phyloP scores from a whole-genome alignment of 2,113 vertebrate genomes.

The Polyodon spathula region DNA sequence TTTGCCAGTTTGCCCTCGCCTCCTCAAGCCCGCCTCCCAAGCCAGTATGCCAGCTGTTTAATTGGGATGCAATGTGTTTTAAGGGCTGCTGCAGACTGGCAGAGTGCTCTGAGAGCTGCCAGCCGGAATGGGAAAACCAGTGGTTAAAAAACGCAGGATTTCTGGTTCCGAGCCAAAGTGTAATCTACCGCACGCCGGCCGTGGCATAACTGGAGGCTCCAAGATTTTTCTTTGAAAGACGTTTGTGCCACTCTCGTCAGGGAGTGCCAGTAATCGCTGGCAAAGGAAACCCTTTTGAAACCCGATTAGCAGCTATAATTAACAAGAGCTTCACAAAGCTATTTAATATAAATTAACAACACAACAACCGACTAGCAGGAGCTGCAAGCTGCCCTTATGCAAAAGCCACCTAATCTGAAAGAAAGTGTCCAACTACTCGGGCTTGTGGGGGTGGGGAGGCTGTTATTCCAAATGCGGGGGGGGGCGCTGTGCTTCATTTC shows the following conservation, averaged over 20 bases:
- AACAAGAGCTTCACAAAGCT: conserved; percentile 42
- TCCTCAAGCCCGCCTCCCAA: conserved; percentile 29
- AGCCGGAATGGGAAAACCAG: conserved; percentile 54
- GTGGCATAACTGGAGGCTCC: conserved; percentile 34
- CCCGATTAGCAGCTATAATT: conserved; percentile 50
- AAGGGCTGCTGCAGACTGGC: conserved; percentile 58
- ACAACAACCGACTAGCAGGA: conserved; percentile 27
- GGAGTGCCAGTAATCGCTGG: conserved; percentile 41
- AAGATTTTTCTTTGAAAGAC: conserved; percentile 36
- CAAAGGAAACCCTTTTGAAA: conserved; percentile 34
- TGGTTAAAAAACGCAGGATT: conserved; percentile 64
- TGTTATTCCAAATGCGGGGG: too few relatives aligned
- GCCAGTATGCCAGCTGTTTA: conserved; percentile 62
- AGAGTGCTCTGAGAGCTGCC: conserved; percentile 55
- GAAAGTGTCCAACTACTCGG: too few relatives aligned
- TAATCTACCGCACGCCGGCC: conserved; percentile 53
- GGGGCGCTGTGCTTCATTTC: too few relatives aligned
- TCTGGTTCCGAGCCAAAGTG: conserved; percentile 52
- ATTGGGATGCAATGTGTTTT: conserved; percentile 58
- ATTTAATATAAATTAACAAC: conserved; percentile 45
- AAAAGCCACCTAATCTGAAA: conserved; percentile 1
- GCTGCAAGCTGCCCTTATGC: conserved; percentile 5
- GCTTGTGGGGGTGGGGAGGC: too few relatives aligned
- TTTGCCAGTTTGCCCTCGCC: conserved; percentile 20
- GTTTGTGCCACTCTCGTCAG: conserved; percentile 31